Percentiles rank a stretch among this genome's conserved stretches.
Conservation (phyloP, 2,113 vertebrate species). For the Tilapia sparmanii region DNA sequence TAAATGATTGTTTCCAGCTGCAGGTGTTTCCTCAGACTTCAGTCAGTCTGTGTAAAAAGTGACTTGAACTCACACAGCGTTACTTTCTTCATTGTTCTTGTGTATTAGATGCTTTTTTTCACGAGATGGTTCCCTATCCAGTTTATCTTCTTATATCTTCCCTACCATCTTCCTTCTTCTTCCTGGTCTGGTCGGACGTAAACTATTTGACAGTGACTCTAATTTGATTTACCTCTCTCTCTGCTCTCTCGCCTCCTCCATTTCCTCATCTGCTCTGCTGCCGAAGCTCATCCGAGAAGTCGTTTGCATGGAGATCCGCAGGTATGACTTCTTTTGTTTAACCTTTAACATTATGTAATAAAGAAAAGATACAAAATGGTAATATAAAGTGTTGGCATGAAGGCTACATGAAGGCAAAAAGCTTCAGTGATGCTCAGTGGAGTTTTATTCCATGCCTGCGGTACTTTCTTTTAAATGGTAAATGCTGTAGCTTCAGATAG, state of each 20-base stretch:
- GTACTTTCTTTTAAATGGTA: background rate
- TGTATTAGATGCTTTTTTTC: background rate
- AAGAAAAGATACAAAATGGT: background rate
- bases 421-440: background rate
- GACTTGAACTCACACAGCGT: background rate
- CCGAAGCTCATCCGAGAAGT: conserved; percentile 95
- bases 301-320: conserved; percentile 95
- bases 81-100: background rate
- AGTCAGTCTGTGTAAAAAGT: background rate
- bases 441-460: background rate
- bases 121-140: background rate
- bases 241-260: background rate
- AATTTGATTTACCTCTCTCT: conserved; percentile 17
- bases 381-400: background rate
- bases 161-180: background rate
- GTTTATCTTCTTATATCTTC: background rate
- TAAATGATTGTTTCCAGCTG: background rate
- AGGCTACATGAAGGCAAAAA: background rate
- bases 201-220: background rate
- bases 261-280: conserved; percentile 23
- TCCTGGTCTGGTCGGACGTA: background rate
- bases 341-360: background rate
- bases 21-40: background rate
- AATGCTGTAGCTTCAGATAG: background rate
- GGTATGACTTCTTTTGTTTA: conserved; percentile 69